These are phyloP conservation scores for Trisateles emortualis DNA, from an alignment of 2,888 invertebrate species.

Conservation along the genomic window DNA sequence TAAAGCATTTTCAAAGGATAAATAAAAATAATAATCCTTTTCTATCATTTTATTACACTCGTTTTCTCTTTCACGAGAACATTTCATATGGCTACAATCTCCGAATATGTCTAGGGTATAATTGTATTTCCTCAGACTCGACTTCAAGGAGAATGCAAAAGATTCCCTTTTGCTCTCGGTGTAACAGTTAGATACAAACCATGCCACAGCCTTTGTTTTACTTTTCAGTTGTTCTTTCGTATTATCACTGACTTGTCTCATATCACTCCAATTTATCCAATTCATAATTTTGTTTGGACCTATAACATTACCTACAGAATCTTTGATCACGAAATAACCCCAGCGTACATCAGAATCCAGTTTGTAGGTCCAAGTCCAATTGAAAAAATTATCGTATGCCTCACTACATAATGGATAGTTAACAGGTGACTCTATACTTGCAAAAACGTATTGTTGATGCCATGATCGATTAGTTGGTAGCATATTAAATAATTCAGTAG, in stretches of 20 bases:
- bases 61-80: conserved; percentile 43
- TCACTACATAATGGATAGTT: conserved; percentile 64
- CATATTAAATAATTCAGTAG: too few relatives aligned
- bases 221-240: conserved; percentile 51
- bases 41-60: conserved; percentile 57
- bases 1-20: conserved; percentile 71
- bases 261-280: conserved; percentile 61
- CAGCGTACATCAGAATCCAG: conserved; percentile 68
- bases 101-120: conserved; percentile 48
- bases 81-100: conserved; percentile 39
- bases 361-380: conserved; percentile 78
- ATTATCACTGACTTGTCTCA: conserved; percentile 56
- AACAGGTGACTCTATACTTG: too few relatives aligned
- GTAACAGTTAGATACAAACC: conserved; percentile 58
- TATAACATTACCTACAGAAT: conserved; percentile 54
- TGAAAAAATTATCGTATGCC: conserved; percentile 64
- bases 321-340: conserved; percentile 69
- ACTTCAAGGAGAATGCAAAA: conserved; percentile 29
- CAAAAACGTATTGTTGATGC: too few relatives aligned
- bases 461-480: too few relatives aligned
- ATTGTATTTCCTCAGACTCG: conserved; percentile 30
- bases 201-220: conserved; percentile 54
- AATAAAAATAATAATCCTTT: conserved; percentile 63
- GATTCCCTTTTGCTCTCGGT: conserved; percentile 39
- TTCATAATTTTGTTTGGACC: conserved; percentile 67